Conservation (phyloP, 2,797 vertebrate genomes). For the Pseudomugil tenellus region DNA sequence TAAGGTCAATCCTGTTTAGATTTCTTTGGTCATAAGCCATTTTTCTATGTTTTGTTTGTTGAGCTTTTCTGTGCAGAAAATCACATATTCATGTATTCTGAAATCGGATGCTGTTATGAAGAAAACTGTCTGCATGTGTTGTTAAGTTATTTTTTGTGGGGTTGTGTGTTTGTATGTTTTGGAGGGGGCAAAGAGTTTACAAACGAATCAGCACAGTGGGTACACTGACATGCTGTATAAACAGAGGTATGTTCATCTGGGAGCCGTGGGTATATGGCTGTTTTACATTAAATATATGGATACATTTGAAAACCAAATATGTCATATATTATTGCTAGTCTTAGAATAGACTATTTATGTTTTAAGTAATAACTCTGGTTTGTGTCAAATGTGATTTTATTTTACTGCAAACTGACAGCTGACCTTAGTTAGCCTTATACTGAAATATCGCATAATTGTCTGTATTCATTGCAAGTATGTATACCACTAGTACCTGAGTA, state of each 20-base stretch:
- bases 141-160: slow-evolving; percentile 34
- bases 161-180: slow-evolving; percentile 30
- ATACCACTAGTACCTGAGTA: slow-evolving; percentile 24
- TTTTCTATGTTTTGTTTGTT: slow-evolving; percentile 62
- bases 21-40: slow-evolving; percentile 43
- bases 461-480: slow-evolving; percentile 15
- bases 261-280: slow-evolving; percentile 11
- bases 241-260: slow-evolving; percentile 26
- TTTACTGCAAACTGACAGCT: slow-evolving; percentile 1
- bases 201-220: slow-evolving; percentile 41
- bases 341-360: slow-evolving; percentile 14
- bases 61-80: slow-evolving; percentile 57
- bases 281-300: slow-evolving; percentile 28
- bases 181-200: slow-evolving; percentile 17
- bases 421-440: slow-evolving; percentile 11
- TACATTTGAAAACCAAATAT: slow-evolving; percentile 17
- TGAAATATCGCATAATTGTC: slow-evolving; percentile 11
- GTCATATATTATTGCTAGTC: slow-evolving; percentile 9
- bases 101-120: slow-evolving; percentile 64
- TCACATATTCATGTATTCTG: slow-evolving; percentile 66
- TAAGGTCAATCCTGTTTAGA: slow-evolving; percentile 77
- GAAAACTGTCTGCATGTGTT: slow-evolving; percentile 58
- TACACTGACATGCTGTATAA: slow-evolving; percentile 24
- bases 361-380: slow-evolving; percentile 15
- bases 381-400: slow-evolving; percentile 6